A percentile compares a stretch with the other conserved stretches of the same genome.
Conservation (phyloP, 2,113 vertebrate genomes). For the Candoia aspera region DNA sequence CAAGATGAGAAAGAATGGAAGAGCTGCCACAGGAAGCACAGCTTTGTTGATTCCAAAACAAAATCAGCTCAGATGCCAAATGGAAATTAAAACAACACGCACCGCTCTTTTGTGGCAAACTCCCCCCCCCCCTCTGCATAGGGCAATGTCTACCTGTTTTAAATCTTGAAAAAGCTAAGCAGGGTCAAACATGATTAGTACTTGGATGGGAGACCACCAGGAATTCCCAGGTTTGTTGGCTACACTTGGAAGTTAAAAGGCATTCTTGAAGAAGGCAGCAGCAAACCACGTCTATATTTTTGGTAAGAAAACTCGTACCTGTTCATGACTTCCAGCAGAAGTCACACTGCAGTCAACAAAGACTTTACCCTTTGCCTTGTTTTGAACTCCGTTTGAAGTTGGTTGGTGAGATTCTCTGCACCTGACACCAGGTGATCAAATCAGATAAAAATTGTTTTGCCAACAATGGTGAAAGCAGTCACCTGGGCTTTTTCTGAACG, state of each 20-base stretch:
- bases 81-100: not conserved
- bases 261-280: not conserved
- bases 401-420: not conserved
- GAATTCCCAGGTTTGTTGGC: not conserved
- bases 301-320: no score
- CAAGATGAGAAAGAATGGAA: not conserved
- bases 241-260: not conserved
- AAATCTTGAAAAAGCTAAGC: not conserved
- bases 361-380: not conserved
- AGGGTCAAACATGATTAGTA: not conserved
- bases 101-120: not conserved
- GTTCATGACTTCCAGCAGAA: not conserved
- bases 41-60: not conserved
- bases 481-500: not conserved
- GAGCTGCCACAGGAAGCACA: not conserved
- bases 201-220: not conserved
- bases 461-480: constrained; percentile 2
- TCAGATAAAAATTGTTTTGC: constrained; percentile 33
- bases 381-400: not conserved
- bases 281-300: no score
- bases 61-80: not conserved
- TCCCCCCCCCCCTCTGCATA: not conserved
- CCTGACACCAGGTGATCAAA: not conserved
- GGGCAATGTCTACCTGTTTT: not conserved
- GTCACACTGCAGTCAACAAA: not conserved